These are phyloP conservation scores for Cephalotes varians DNA, from an alignment of 2,888 invertebrate genomes.

Conservation along the genomic window DNA sequence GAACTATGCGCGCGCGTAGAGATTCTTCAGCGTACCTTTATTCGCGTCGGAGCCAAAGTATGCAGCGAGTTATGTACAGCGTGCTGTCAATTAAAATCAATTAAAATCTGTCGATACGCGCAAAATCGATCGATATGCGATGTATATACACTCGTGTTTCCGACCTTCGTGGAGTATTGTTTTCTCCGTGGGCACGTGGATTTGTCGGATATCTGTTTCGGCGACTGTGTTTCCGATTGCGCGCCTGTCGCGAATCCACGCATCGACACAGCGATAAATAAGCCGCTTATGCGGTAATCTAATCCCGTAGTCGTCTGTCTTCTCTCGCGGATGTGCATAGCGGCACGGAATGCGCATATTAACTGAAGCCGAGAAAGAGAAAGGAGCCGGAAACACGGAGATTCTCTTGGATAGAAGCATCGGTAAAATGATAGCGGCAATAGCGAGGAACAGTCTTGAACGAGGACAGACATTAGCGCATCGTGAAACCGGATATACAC, in stretches of 20 bases:
- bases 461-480: conserved; percentile 3
- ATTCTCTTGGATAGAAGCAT: conserved; percentile 65
- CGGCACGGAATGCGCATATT: conserved; percentile 55
- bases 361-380: conserved; percentile 39
- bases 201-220: conserved; percentile 40
- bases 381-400: conserved; percentile 44
- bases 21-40: conserved; percentile 39
- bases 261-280: conserved; percentile 72
- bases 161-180: conserved; percentile 9
- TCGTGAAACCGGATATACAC: conserved; percentile 29
- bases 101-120: conserved; percentile 16
- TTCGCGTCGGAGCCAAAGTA: conserved; percentile 43
- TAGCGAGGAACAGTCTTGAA: conserved; percentile 2
- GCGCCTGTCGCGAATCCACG: conserved; percentile 54
- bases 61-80: conserved; percentile 28
- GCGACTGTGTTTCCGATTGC: conserved; percentile 60
- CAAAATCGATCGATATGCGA: not conserved
- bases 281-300: conserved; percentile 75
- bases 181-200: not conserved
- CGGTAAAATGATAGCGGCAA: conserved; percentile 44
- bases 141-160: not conserved
- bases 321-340: conserved; percentile 32
- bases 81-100: conserved; percentile 21
- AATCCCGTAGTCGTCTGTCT: conserved; percentile 60
- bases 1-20: conserved; percentile 26